Evolutionary conservation across 2,113 vertebrate genomes (phyloP).

Genomic region (Cololabis saira): DNA sequence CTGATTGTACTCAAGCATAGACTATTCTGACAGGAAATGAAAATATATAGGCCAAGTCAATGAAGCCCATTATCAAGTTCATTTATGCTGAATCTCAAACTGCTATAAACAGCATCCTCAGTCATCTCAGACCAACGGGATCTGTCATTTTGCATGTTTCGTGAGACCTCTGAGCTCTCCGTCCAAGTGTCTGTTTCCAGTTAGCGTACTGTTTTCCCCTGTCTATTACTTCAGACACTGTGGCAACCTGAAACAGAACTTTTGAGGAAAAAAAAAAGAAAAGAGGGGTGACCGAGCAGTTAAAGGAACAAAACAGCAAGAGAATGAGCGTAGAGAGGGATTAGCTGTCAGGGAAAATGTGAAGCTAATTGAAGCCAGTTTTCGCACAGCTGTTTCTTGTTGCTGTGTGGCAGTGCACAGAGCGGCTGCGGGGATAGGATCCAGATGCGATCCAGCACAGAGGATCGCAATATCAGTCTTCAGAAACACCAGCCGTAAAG

Average conservation of each 20-base stretch:
- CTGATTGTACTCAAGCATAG: slow-evolving; percentile 25
- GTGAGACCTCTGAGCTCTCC: slow-evolving; percentile 44
- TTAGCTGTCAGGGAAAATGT: slow-evolving; percentile 82
- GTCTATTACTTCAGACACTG: slow-evolving; percentile 62
- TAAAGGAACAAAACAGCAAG: slow-evolving; percentile 61
- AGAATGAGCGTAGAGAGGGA: slow-evolving; percentile 71
- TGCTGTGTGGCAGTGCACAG: slow-evolving; percentile 70
- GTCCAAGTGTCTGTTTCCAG: slow-evolving; percentile 64
- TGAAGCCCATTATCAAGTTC: slow-evolving; percentile 35
- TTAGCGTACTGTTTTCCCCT: slow-evolving; percentile 51
- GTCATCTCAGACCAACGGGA: slow-evolving; percentile 39
- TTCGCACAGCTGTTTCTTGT: slow-evolving; percentile 84
- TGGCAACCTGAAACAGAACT: slow-evolving; percentile 63
- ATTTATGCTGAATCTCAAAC: slow-evolving; percentile 41
- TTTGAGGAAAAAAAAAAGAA: slow-evolving; percentile 14
- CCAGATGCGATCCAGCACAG: slow-evolving; percentile 80
- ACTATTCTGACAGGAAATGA: slow-evolving; percentile 32
- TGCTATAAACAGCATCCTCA: slow-evolving; percentile 26
- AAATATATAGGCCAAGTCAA: slow-evolving; percentile 34
- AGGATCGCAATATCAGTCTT: slow-evolving; percentile 74
- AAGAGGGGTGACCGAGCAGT: slow-evolving; percentile 63
- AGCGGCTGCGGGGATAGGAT: slow-evolving; percentile 74
- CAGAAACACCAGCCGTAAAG: slow-evolving; percentile 72
- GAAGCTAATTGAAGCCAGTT: slow-evolving; percentile 84
- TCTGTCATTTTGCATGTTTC: slow-evolving; percentile 62